Conservation (phyloP, 2,113 vertebrate genomes). For the Petromus typicus region DNA sequence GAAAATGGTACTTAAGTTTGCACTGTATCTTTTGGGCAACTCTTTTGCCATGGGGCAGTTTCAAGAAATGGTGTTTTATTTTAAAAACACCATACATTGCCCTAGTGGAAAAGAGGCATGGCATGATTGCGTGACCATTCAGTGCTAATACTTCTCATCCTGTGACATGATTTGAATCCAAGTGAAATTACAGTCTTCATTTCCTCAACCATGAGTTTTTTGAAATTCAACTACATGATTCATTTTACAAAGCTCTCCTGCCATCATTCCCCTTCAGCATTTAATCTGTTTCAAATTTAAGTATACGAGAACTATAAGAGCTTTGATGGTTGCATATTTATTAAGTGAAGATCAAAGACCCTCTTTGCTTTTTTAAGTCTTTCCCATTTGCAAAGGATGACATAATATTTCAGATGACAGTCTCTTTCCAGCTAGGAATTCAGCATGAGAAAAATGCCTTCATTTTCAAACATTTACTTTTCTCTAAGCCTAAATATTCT, state of each 20-base stretch:
- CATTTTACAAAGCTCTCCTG: slow-evolving; percentile 32
- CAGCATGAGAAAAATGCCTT: slow-evolving; percentile 49
- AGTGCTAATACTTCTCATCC: background rate
- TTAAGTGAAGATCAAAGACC: slow-evolving; percentile 75
- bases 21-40: background rate
- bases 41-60: background rate
- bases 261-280: background rate
- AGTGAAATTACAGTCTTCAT: background rate
- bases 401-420: slow-evolving; percentile 64
- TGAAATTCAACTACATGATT: slow-evolving; percentile 8
- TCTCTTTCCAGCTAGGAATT: slow-evolving; percentile 53
- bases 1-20: background rate
- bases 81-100: slow-evolving; percentile 39
- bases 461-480: slow-evolving; percentile 58
- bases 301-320: slow-evolving; percentile 55
- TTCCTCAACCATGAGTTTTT: slow-evolving; percentile 35
- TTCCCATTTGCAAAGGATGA: slow-evolving; percentile 57
- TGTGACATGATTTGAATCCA: background rate
- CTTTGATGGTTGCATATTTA: slow-evolving; percentile 71
- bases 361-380: slow-evolving; percentile 52
- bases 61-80: slow-evolving; percentile 63
- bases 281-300: slow-evolving; percentile 78
- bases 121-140: background rate
- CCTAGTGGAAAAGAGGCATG: background rate
- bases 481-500: slow-evolving; percentile 4